Evolutionary conservation across 2,888 invertebrate genomes (phyloP), one percentile per base, ranked within the genome.

Genomic region (Bellardia bayeri): DNA sequence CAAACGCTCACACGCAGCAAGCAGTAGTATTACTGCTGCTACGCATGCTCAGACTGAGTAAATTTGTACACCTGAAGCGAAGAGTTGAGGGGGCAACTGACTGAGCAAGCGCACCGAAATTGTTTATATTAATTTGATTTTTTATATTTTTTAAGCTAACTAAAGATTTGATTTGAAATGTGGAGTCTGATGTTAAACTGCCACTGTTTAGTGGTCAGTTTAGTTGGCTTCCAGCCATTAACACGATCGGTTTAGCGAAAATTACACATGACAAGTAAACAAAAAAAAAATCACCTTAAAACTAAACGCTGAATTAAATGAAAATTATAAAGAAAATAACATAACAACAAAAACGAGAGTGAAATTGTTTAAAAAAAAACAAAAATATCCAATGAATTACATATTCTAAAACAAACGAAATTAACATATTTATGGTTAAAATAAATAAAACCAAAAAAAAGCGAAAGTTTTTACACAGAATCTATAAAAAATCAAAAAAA

Each of bases 151-250:
- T 66, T 40, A 82, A 64, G 11, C 49, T 51, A 72, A 49, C 64
- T 72, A 51, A 11, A 86, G 82, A 71, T 83, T 82, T 83, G 69
- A 64, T 71, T 81, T 82, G 23, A 42, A 81, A 58, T 45, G 54
- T 37, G 13, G 14, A 30, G 69, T 63, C 74, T 75, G 85, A 45
- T 75, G 74, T 80, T 80, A 45, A 80, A 64, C 74, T 79, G 82
- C 75, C 85, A 88, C 82, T 82, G 82, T 83, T 82, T 72, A 86
- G 74, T 87, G 88, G 84, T 84, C 85, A 82, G 63, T 91, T 90
- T 92, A 92, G 92, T 92, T 91, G 91, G 91, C 91, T 91, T 90
- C 90, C 90, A 90, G 91, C 92, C 91, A 93, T 92, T 92, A 92
- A 90, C 92, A 91, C 92, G 92, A 91, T 89, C 92, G 91, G 93